Evolutionary conservation across 2,113 vertebrate genomes (phyloP).

Genomic region (Bos javanicus): DNA sequence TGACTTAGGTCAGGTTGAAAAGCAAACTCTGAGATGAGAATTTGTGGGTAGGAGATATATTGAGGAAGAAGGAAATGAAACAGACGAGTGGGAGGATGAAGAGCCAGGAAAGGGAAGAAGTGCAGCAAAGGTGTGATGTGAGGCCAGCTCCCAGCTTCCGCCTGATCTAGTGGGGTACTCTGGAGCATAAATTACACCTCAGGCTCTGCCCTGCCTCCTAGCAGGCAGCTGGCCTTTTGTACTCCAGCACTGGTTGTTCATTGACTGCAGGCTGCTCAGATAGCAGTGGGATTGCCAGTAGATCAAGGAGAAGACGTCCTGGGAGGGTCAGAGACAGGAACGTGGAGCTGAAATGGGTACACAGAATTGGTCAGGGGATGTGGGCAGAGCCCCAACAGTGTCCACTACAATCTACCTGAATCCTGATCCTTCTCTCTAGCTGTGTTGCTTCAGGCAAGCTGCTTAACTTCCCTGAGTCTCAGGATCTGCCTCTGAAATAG

Average conservation of each 20-base stretch:
- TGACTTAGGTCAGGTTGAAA: neutral
- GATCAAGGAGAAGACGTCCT: neutral
- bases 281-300: neutral
- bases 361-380: neutral
- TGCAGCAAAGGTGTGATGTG: neutral
- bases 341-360: fast-evolving
- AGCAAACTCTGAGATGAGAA: neutral
- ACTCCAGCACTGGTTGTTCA: too few species aligned
- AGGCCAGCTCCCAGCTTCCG: neutral
- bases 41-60: neutral
- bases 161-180: neutral
- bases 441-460: neutral
- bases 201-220: neutral
- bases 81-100: fast-evolving
- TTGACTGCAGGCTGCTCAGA: too few species aligned
- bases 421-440: neutral
- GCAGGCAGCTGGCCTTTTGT: neutral
- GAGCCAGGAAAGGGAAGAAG: neutral
- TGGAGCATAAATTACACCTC: neutral
- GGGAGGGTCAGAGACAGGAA: neutral
- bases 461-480: neutral
- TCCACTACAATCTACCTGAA: neutral
- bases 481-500: neutral
- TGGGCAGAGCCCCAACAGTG: neutral
- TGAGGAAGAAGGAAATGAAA: neutral